These are phyloP conservation scores for Discoglossus pictus DNA, from an alignment of 2,797 vertebrate species.

Conservation along the genomic window DNA sequence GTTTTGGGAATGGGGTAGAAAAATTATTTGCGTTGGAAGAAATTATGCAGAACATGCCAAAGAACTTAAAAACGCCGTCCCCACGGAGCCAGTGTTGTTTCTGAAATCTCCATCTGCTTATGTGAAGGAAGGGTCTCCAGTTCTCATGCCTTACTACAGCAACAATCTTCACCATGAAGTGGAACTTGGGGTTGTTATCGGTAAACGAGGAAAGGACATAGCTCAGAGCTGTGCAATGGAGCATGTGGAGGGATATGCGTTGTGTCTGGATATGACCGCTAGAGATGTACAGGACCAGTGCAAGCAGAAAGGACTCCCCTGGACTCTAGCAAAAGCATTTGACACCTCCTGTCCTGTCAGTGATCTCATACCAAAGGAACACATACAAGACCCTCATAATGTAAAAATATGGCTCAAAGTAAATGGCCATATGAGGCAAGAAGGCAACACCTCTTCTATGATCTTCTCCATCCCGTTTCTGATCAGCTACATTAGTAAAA, in stretches of 20 bases:
- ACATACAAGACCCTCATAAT: constrained; percentile 83
- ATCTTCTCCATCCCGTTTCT: constrained; percentile 90
- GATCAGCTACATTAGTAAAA: constrained; percentile 91
- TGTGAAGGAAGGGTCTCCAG: constrained; percentile 78
- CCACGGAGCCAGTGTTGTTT: constrained; percentile 84
- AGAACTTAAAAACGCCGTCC: constrained; percentile 81
- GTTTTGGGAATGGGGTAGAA: constrained; percentile 97
- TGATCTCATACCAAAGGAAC: constrained; percentile 88
- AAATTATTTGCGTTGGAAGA: constrained; percentile 92
- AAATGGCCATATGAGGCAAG: constrained; percentile 84
- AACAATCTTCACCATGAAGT: constrained; percentile 88
- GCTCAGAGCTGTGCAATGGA: constrained; percentile 80
- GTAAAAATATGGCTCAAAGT: constrained; percentile 90
- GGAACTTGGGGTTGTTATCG: constrained; percentile 90
- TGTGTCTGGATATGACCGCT: constrained; percentile 97
- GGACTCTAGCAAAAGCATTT: constrained; percentile 94
- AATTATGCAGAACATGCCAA: constrained; percentile 91
- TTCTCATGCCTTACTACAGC: constrained; percentile 80
- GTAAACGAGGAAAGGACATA: constrained; percentile 76
- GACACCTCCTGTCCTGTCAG: constrained; percentile 89
- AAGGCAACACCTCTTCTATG: constrained; percentile 86
- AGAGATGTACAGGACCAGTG: constrained; percentile 87
- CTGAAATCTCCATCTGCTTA: constrained; percentile 91
- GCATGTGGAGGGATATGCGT: constrained; percentile 87
- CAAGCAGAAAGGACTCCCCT: constrained; percentile 90